Evolutionary conservation across 2,113 vertebrate species (phyloP), one percentile per base, ranked within the genome.

Genomic region (Pycnonotus jocosus): DNA sequence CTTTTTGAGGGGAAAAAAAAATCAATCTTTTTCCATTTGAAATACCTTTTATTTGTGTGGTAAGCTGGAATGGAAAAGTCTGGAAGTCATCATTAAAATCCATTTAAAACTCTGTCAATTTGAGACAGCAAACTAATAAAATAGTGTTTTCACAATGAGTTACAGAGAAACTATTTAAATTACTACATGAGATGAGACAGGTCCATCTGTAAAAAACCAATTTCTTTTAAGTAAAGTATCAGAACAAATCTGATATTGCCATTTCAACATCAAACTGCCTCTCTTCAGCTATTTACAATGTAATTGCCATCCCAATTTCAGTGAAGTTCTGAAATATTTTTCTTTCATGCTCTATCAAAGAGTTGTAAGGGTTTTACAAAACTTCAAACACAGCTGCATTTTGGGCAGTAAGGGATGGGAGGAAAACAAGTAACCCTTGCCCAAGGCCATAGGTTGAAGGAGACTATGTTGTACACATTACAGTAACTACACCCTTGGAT

Each of bases 81-180:
- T 64, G 53, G 28, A 89, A 74, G 56, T 27, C 12, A 57, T 71
- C 30, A 64, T 84, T 88, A 89, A 89, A 91, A 72, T 50, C 17
- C 20, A 7, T 61, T 92, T 92, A 86, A 86, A 92, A 62, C 38
- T 51, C 8, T 37, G 62, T 87, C 57, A 89, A 88, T 78, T 78
- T 27, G 37, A 86, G 61, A 24, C 11, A 87, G 22, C 9, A 84
- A 87, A 54, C 60, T 70, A 72, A 81, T 13, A 89, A 83, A 92
- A 79, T 45, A 37, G 17, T 77, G 20, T 83, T 86, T 94, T 79
- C 44, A 74, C 85, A 81, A 60, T 48, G 37, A 38, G 22, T 83
- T 93, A 93, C 50, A 81, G 74, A 54, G 51, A 90, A 92, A 81
- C 74, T 86, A 90, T 96, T 93, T 94, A 90, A 96, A 92, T 86